phyloP scores from a whole-genome alignment of 2,113 vertebrate genomes.

The Camelus dromedarius region DNA sequence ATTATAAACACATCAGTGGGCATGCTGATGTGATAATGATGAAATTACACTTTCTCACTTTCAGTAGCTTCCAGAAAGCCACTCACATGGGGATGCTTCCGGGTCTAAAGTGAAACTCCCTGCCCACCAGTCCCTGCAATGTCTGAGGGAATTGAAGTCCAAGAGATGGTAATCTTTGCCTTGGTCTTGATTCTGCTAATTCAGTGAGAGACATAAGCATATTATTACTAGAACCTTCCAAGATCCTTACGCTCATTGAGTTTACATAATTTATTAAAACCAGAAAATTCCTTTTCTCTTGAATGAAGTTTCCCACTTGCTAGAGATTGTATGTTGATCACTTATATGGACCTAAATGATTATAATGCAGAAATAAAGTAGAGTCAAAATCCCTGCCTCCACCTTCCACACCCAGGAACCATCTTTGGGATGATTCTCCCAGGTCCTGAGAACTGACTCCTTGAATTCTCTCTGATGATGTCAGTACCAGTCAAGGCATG shows the following conservation, averaged over 20 bases:
- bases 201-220: background rate
- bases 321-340: background rate
- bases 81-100: conserved; percentile 60
- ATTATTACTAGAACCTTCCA: background rate
- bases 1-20: conserved; percentile 83
- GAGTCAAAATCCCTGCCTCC: background rate
- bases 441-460: background rate
- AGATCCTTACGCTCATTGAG: background rate
- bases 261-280: background rate
- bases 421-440: too few relatives aligned
- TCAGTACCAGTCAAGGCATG: background rate
- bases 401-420: background rate
- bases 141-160: background rate
- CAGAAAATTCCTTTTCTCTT: background rate
- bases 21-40: conserved; percentile 78
- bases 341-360: background rate
- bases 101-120: background rate
- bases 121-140: background rate
- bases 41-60: conserved; percentile 82
- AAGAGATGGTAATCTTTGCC: background rate
- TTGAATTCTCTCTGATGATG: background rate
- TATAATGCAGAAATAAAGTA: background rate
- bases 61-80: conserved; percentile 81
- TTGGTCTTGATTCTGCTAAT: conserved; percentile 6
- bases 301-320: background rate